Conservation (phyloP, 1,140 invertebrate species). For the Polypedilum vanderplanki region DNA sequence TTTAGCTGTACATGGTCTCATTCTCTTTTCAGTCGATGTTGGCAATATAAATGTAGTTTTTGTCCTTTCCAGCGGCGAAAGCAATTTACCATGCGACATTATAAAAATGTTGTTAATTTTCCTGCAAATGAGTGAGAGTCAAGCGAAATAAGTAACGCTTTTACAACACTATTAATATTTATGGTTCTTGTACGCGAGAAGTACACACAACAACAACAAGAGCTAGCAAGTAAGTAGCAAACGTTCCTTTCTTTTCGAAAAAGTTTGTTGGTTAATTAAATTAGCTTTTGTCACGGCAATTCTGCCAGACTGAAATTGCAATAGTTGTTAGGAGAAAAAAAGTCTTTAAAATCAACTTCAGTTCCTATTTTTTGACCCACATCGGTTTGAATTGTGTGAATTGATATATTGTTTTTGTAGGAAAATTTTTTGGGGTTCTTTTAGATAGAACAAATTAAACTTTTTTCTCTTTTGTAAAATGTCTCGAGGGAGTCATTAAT, state of each 20-base stretch:
- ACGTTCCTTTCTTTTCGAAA: not conserved
- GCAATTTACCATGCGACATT: conserved; percentile 5
- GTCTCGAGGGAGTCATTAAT: conserved; percentile 22
- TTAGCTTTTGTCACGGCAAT: conserved; percentile 23
- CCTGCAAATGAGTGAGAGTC: not conserved
- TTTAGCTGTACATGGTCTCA: too few relatives aligned
- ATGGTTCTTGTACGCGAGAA: conserved; percentile 5
- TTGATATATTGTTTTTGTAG: not conserved
- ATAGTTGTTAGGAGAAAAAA: not conserved
- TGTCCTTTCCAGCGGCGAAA: not conserved
- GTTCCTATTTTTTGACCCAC: not conserved
- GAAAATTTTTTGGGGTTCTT: not conserved
- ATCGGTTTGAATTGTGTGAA: not conserved
- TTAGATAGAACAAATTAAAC: conserved; percentile 15
- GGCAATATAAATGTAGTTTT: too few relatives aligned
- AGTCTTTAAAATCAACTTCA: not conserved
- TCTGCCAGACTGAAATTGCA: not conserved
- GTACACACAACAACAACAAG: too few relatives aligned
- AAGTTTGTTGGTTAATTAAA: conserved; percentile 16
- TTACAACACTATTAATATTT: conserved; percentile 25
- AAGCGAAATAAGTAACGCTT: conserved; percentile 8
- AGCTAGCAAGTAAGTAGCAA: not conserved
- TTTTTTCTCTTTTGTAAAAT: not conserved
- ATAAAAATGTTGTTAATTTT: conserved; percentile 26
- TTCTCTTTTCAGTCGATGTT: too few relatives aligned